These are phyloP conservation scores for Myopa testacea DNA, from an alignment of 2,888 invertebrate species.

Conservation along the genomic window DNA sequence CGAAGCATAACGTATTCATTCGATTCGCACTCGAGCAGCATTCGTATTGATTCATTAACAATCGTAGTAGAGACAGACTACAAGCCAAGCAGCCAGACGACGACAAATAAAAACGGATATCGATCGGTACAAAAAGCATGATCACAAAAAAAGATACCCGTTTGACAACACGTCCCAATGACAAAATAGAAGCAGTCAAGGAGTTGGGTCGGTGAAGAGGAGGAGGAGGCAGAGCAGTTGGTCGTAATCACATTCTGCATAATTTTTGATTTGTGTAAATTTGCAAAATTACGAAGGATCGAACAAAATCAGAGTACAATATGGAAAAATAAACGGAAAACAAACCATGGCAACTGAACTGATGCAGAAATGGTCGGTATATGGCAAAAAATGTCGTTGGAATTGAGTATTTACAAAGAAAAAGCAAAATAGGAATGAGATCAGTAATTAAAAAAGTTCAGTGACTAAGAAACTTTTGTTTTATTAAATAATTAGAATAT, in stretches of 20 bases:
- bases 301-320: neutral
- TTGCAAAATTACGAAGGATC: conserved; percentile 9
- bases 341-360: neutral
- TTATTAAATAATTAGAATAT: too few species aligned
- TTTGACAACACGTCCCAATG: conserved; percentile 7
- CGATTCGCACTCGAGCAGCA: neutral
- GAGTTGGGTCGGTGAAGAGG: neutral
- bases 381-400: neutral
- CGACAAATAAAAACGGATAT: conserved; percentile 15
- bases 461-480: too few species aligned
- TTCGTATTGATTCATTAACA: conserved; percentile 8
- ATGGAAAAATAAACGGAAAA: too few species aligned
- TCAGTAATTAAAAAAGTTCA: too few species aligned
- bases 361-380: neutral
- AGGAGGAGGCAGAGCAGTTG: neutral
- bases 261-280: conserved; percentile 24
- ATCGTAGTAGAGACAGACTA: neutral
- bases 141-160: conserved; percentile 6
- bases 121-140: neutral
- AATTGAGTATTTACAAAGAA: neutral
- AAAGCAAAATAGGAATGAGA: too few species aligned
- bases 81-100: neutral
- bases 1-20: conserved; percentile 12
- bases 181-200: neutral
- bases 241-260: conserved; percentile 13